Evolutionary conservation across 1,140 invertebrate species (phyloP).

Genomic region (Steinernema khuongi): DNA sequence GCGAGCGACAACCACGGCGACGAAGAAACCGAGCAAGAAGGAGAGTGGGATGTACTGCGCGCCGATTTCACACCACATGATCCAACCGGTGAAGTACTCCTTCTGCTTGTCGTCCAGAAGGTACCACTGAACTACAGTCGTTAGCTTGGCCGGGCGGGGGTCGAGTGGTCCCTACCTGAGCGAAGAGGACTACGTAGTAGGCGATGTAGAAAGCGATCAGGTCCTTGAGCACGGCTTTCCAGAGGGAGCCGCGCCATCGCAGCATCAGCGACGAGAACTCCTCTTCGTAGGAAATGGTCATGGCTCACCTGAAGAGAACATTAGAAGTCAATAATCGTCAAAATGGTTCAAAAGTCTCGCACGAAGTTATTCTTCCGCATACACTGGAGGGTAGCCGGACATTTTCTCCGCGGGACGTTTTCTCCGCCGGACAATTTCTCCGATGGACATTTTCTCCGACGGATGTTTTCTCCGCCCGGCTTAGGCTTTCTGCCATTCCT

Average conservation of each 20-base stretch:
- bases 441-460: too few relatives aligned
- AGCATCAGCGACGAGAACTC: constrained; percentile 57
- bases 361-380: too few relatives aligned
- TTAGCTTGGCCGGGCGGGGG: background rate
- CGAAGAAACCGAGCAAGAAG: constrained; percentile 59
- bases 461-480: too few relatives aligned
- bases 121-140: constrained; percentile 48
- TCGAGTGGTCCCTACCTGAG: constrained; percentile 40
- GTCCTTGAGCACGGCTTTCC: constrained; percentile 58
- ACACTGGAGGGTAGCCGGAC: too few relatives aligned
- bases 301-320: constrained; percentile 1
- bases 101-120: constrained; percentile 57
- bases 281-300: constrained; percentile 42
- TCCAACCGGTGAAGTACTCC: constrained; percentile 59
- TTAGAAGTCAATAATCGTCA: constrained; percentile 8
- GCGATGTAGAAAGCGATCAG: constrained; percentile 57
- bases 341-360: too few relatives aligned
- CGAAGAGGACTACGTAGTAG: constrained; percentile 57
- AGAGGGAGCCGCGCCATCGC: constrained; percentile 55
- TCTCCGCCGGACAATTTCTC: too few relatives aligned
- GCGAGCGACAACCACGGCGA: constrained; percentile 56
- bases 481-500: too few relatives aligned
- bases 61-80: constrained; percentile 54
- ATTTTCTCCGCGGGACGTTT: too few relatives aligned
- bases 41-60: constrained; percentile 58